Percentiles rank a stretch among this genome's conserved stretches.
Conservation (phyloP, 1,140 invertebrate genomes). For the Brevipalpus yothersi region DNA sequence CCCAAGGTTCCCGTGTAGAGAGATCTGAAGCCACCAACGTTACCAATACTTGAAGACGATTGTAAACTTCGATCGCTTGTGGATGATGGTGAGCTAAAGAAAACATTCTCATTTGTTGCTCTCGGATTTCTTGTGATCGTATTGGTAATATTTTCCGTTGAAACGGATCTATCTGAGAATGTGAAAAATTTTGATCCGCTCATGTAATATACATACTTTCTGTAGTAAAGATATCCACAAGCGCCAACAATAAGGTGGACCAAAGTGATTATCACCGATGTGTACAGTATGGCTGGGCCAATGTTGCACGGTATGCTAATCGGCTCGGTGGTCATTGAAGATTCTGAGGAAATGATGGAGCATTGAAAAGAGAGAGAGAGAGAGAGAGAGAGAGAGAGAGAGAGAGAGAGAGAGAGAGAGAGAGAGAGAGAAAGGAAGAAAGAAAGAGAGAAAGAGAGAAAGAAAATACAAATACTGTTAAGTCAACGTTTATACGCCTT, state of each 20-base stretch:
- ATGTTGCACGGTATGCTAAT: neutral
- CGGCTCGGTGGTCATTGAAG: neutral
- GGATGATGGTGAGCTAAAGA: neutral
- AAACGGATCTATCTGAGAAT: neutral
- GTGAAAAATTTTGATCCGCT: neutral
- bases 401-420: too few species aligned
- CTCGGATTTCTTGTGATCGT: neutral
- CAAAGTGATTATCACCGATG: slow-evolving; percentile 5
- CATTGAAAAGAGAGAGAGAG: too few species aligned
- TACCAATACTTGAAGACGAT: neutral
- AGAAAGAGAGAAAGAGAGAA: too few species aligned
- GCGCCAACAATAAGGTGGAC: neutral
- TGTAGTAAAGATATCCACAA: slow-evolving; percentile 7
- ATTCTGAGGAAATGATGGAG: too few species aligned
- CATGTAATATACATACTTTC: neutral
- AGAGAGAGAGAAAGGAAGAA: too few species aligned
- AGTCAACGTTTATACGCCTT: too few species aligned
- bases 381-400: too few species aligned
- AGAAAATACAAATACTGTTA: too few species aligned
- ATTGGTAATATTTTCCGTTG: neutral
- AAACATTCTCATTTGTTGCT: neutral
- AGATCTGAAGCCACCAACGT: neutral
- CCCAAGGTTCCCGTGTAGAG: neutral
- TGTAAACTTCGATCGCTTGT: neutral
- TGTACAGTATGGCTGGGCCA: slow-evolving; percentile 5